These are phyloP conservation scores for Neoitamus cyanurus DNA, from an alignment of 2,888 invertebrate species.

Conservation along the genomic window DNA sequence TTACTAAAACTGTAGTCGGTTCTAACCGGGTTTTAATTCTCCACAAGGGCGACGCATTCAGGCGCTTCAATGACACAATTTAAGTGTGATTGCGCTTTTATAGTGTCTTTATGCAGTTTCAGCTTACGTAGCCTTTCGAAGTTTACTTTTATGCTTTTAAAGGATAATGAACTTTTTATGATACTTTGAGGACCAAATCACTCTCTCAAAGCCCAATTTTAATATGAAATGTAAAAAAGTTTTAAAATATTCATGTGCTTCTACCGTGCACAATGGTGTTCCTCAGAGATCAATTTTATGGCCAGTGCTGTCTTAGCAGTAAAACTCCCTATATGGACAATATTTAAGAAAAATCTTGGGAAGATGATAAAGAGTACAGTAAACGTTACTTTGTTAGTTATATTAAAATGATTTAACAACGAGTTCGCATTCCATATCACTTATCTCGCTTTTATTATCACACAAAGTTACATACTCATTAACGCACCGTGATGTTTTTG, in stretches of 20 bases:
- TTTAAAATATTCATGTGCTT: background rate
- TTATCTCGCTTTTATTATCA: no score
- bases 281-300: background rate
- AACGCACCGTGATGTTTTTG: no score
- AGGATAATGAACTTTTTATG: background rate
- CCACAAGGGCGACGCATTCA: background rate
- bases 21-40: background rate
- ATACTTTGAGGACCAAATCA: background rate
- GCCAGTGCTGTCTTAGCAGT: no score
- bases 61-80: background rate
- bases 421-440: no score
- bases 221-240: background rate
- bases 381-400: no score
- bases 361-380: no score
- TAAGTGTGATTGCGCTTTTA: background rate
- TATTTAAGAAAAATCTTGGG: no score
- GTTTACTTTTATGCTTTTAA: background rate
- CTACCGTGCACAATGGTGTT: background rate
- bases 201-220: background rate
- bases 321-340: no score
- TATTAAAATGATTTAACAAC: no score
- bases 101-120: background rate
- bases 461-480: no score
- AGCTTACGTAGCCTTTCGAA: background rate
- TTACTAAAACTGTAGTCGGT: background rate